Evolutionary conservation across 2,797 vertebrate species (phyloP).

Genomic region (Urophycis tenuis): DNA sequence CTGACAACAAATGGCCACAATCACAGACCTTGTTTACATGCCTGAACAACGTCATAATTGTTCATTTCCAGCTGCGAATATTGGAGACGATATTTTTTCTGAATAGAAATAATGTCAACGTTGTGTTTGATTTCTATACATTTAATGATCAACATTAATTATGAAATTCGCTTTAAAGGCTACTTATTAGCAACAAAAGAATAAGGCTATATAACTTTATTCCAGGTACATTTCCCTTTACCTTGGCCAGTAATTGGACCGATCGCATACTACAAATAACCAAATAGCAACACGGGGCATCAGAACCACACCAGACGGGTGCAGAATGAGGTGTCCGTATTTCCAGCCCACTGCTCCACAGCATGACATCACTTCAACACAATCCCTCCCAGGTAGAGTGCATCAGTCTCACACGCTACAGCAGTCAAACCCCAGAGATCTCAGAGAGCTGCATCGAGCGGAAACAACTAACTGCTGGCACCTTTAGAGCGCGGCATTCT

Average conservation of each 20-base stretch:
- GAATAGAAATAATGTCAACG: constrained; percentile 38
- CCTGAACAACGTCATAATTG: not conserved
- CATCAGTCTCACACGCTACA: not conserved
- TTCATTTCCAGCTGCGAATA: not conserved
- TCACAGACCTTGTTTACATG: not conserved
- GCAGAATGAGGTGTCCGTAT: not conserved
- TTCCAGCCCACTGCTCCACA: not conserved
- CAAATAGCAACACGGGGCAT: no score
- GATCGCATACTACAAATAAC: no score
- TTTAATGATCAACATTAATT: not conserved
- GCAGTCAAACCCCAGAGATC: not conserved
- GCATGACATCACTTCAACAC: not conserved
- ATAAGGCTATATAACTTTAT: not conserved
- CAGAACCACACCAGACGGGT: no score
- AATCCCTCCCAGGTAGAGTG: not conserved
- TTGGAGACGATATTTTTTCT: constrained; percentile 28
- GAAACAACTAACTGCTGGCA: not conserved
- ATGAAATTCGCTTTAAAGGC: not conserved
- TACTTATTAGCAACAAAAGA: not conserved
- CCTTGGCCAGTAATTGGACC: no score
- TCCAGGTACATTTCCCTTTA: not conserved
- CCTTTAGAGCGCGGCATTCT: not conserved
- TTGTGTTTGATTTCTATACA: not conserved
- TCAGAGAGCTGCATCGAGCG: not conserved
- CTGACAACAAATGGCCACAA: constrained; percentile 32